Percentiles rank a stretch among this genome's conserved stretches.
These are phyloP conservation scores for Pollenia angustigena DNA, from an alignment of 2,888 invertebrate species.

Conservation along the genomic window DNA sequence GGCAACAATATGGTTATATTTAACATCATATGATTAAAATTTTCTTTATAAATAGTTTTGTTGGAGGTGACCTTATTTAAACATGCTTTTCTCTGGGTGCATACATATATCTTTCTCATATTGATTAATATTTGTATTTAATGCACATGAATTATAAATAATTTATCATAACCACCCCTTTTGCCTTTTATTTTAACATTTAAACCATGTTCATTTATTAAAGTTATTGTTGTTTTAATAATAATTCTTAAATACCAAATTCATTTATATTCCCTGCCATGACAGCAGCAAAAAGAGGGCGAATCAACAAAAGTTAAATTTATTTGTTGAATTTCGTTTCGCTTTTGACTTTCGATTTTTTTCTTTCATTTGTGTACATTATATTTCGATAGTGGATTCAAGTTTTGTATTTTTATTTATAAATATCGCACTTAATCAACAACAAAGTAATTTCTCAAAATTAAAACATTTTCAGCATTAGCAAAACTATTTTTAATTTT, in stretches of 20 bases:
- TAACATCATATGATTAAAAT: no score
- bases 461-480: no score
- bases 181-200: not conserved
- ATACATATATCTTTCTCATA: conserved; percentile 1
- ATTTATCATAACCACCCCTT: not conserved
- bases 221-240: not conserved
- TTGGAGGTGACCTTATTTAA: no score
- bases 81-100: no score
- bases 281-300: not conserved
- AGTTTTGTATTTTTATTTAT: no score
- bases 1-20: no score
- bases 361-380: not conserved
- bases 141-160: conserved; percentile 35
- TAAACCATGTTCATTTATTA: not conserved
- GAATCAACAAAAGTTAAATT: conserved; percentile 14
- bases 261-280: not conserved
- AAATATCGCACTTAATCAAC: no score
- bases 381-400: no score
- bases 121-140: conserved; percentile 42
- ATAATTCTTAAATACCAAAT: not conserved
- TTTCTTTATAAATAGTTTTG: no score
- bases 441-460: no score
- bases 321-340: conserved; percentile 51
- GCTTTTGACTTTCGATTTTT: conserved; percentile 1
- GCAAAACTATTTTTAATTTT: no score